Base-by-base conservation (phyloP, 2,888 invertebrate genomes). In the Sturmia bella region DNA sequence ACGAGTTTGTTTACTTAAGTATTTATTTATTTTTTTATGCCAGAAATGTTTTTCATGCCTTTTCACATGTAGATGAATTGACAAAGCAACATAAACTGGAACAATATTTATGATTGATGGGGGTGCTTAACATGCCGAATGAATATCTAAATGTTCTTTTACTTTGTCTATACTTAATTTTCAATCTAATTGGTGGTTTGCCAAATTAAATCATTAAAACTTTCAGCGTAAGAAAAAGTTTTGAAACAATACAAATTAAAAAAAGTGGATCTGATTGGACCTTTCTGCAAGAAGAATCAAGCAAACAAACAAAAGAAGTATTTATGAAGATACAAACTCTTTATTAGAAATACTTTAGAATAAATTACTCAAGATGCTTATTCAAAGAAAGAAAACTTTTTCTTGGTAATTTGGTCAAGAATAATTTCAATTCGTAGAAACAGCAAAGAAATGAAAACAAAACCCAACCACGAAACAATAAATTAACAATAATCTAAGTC, bases 111-210 rank as follows among this genome's bases (percentile, higher is more conserved):
- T n/a, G n/a, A n/a, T n/a, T n/a, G n/a, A n/a, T n/a, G n/a, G n/a
- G n/a, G n/a, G n/a, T n/a, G n/a, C n/a, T n/a, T n/a, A n/a, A n/a
- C n/a, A n/a, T n/a, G n/a, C n/a, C n/a, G n/a, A n/a, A n/a, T n/a
- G n/a, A n/a, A n/a, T n/a, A n/a, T n/a, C n/a, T n/a, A n/a, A n/a
- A n/a, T n/a, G n/a, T n/a, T n/a, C n/a, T n/a, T n/a, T n/a, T n/a
- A 61, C 19, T 64, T n/a, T 41, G 52, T 61, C 41, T 21, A 72
- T 43, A 9, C 32, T 61, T 17, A 56, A 80, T 72, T 61, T 80
- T 80, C 76, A 32, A 70, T 76, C 72, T 80, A 80, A 80, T 80
- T 80, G 76, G 41, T 66, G 80, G 80, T 80, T 72, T 72, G 69
- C 57, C 75, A 32, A 32, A 19, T 76, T n/a, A 76, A 80, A 80